Percentiles rank a stretch among this genome's conserved stretches.
phyloP scores from a whole-genome alignment of 2,888 invertebrate genomes.

The Hypercompe scribonia region DNA sequence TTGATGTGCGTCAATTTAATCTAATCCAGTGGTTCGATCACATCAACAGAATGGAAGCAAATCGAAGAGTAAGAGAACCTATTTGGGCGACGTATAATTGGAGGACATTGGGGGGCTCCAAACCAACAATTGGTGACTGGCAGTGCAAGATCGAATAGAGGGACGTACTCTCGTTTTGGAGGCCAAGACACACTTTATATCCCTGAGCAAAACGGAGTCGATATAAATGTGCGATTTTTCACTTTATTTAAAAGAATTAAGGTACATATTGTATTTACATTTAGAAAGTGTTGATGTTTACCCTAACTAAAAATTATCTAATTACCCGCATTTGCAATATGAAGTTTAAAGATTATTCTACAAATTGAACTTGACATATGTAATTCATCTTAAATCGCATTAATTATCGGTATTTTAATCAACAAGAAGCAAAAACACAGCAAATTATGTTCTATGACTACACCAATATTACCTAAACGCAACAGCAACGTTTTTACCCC shows the following conservation, averaged over 20 bases:
- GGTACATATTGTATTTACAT: background rate
- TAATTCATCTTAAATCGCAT: background rate
- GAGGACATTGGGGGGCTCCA: no score
- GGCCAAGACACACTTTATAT: no score
- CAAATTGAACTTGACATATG: background rate
- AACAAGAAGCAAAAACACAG: background rate
- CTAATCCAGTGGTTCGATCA: no score
- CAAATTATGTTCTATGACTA: background rate
- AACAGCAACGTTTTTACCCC: background rate
- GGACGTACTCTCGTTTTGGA: no score
- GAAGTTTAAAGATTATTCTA: background rate
- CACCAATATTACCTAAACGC: background rate
- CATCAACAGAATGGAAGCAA: no score
- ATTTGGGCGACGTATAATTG: no score
- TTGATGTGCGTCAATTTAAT: background rate
- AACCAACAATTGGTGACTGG: no score
- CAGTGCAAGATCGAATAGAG: no score
- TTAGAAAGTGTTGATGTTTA: background rate
- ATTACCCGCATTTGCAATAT: background rate
- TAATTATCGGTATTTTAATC: background rate
- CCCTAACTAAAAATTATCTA: background rate
- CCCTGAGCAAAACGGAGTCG: no score
- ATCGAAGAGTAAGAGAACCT: no score
- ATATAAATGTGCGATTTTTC: background rate
- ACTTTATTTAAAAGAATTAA: background rate